phyloP scores from a whole-genome alignment of 2,113 vertebrate genomes.

The Apteryx owenii region DNA sequence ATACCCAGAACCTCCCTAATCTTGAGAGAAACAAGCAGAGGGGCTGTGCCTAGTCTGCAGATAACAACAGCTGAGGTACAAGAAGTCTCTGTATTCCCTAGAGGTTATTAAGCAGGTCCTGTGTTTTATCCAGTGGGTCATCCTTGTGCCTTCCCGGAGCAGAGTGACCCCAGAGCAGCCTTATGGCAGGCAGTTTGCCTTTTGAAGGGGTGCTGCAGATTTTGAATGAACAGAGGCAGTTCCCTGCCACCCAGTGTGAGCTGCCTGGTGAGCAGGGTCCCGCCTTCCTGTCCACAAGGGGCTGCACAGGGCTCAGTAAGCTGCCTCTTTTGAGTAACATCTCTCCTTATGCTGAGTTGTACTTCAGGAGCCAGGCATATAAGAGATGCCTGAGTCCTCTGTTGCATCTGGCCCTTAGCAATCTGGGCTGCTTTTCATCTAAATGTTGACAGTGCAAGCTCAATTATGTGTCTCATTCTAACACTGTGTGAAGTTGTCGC shows the following conservation, averaged over 20 bases:
- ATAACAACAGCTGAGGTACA: neutral
- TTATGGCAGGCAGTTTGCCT: neutral
- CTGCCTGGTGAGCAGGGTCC: neutral
- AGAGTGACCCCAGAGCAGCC: neutral
- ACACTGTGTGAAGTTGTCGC: constrained; percentile 25
- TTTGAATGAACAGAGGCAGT: neutral
- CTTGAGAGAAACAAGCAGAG: neutral
- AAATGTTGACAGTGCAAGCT: neutral
- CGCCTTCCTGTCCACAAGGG: neutral
- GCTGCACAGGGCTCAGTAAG: neutral
- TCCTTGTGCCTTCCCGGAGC: neutral
- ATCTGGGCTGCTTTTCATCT: neutral
- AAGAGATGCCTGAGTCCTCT: neutral
- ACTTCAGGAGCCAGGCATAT: neutral
- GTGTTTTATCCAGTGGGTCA: neutral
- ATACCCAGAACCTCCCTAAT: neutral
- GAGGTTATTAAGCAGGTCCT: neutral
- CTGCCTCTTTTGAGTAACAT: neutral
- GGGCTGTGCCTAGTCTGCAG: neutral
- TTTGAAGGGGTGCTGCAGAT: neutral
- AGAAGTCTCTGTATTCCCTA: neutral
- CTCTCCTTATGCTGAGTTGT: neutral
- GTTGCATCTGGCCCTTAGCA: neutral
- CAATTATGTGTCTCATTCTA: neutral
- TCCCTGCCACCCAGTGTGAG: neutral